A percentile compares a stretch with the other conserved stretches of the same genome.
Conservation (phyloP, 2,113 vertebrate genomes). For the Phasianus colchicus region DNA sequence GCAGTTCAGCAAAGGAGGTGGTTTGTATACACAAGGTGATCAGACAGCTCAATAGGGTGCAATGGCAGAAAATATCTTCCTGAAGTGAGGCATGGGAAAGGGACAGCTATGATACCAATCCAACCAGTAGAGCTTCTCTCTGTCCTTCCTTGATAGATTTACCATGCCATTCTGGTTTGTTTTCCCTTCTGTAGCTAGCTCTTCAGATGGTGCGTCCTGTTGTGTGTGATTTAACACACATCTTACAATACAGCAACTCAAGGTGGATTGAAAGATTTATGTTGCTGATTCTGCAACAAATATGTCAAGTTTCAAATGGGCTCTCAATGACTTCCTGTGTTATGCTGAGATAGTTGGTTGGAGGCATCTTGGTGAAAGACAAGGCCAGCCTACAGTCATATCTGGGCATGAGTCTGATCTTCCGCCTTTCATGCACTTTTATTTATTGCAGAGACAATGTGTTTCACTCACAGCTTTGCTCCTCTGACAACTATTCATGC, state of each 20-base stretch:
- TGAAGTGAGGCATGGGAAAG: not conserved
- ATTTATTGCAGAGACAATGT: not conserved
- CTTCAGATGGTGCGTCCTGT: not conserved
- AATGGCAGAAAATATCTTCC: not conserved
- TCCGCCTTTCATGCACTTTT: not conserved
- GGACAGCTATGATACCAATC: not conserved
- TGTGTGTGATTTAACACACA: not conserved
- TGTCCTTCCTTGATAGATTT: not conserved
- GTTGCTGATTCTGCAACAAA: conserved; percentile 12
- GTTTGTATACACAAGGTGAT: not conserved
- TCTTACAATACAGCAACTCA: not conserved
- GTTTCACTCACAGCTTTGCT: conserved; percentile 1
- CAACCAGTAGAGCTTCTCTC: not conserved
- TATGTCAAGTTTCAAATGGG: not conserved
- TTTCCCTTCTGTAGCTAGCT: not conserved
- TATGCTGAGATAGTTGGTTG: not conserved
- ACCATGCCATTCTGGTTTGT: not conserved
- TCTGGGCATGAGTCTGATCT: not conserved
- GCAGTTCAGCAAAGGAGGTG: not conserved
- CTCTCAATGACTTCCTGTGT: not conserved
- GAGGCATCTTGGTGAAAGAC: not conserved
- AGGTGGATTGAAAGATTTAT: conserved; percentile 16
- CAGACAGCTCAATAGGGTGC: not conserved
- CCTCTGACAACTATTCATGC: not conserved
- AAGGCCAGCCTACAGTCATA: not conserved